Conservation (phyloP, 2,113 vertebrate genomes). For the Daboia siamensis region DNA sequence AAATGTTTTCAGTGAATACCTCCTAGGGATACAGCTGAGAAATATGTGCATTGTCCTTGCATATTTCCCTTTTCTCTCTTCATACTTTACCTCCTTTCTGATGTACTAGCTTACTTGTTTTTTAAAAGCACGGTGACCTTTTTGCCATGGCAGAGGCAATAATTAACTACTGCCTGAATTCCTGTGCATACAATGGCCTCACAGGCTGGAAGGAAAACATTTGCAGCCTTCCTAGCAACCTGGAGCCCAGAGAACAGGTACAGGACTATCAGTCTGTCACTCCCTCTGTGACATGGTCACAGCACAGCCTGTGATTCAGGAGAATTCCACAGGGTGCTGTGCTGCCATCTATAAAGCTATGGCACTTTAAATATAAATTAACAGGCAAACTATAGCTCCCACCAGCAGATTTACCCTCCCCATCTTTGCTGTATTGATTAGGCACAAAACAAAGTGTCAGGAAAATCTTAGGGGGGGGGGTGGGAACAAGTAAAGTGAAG, state of each 20-base stretch:
- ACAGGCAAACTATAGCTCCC: slow-evolving; percentile 12
- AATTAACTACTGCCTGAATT: neutral
- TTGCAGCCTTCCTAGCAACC: neutral
- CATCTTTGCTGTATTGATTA: neutral
- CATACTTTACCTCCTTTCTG: neutral
- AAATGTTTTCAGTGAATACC: neutral
- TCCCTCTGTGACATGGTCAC: fast-evolving
- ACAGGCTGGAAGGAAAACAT: fast-evolving
- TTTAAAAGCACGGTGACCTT: slow-evolving; percentile 7
- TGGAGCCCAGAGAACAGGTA: neutral
- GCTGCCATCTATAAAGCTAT: slow-evolving; percentile 2
- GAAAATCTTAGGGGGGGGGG: neutral
- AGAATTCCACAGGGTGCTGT: fast-evolving
- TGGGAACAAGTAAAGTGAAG: neutral
- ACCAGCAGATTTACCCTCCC: neutral
- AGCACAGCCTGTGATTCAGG: neutral
- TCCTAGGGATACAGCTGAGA: neutral
- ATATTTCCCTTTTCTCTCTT: neutral
- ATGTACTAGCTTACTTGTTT: neutral
- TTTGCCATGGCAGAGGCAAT: neutral
- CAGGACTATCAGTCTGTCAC: neutral
- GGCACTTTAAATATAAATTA: slow-evolving; percentile 29
- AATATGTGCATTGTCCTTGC: neutral
- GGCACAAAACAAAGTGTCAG: slow-evolving; percentile 7
- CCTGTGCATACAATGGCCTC: fast-evolving